These are phyloP conservation scores for Drosophila nikananu DNA, from an alignment of 1,140 invertebrate genomes.

Conservation along the genomic window DNA sequence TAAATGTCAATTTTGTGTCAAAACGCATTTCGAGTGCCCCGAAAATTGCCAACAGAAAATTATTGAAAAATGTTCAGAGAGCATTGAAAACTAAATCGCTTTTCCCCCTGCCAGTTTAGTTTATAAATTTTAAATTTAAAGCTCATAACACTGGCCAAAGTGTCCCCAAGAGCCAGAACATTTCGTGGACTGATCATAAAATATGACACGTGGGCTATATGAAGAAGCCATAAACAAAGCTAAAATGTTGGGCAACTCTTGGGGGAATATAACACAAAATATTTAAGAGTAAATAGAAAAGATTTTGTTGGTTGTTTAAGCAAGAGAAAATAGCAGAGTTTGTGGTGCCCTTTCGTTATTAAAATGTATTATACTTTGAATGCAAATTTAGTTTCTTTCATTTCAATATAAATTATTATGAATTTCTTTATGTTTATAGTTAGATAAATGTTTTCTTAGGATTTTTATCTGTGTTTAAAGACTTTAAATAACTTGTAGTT, in stretches of 20 bases:
- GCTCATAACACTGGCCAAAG: conserved; percentile 26
- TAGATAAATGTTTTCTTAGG: not conserved
- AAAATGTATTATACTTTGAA: not conserved
- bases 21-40: conserved; percentile 63
- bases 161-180: conserved; percentile 39
- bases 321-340: not conserved
- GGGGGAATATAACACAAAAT: conserved; percentile 46
- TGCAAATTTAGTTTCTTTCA: not conserved
- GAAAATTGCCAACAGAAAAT: conserved; percentile 50
- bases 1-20: conserved; percentile 83
- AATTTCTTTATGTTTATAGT: not conserved
- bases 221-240: conserved; percentile 74
- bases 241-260: conserved; percentile 73
- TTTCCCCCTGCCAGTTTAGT: conserved; percentile 35
- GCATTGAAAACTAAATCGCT: conserved; percentile 15
- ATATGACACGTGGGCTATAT: conserved; percentile 78
- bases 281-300: conserved; percentile 16
- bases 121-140: conserved; percentile 48
- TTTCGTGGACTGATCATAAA: conserved; percentile 53
- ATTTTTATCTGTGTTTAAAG: not conserved
- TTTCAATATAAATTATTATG: not conserved
- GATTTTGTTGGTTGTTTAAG: not conserved
- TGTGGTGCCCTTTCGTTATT: not conserved
- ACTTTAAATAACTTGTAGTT: not conserved
- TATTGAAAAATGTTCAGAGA: conserved; percentile 15